Percentiles rank a stretch among this genome's conserved stretches.
These are phyloP conservation scores for Philotrypesis tridentata DNA, from an alignment of 1,140 invertebrate genomes.

Conservation along the genomic window DNA sequence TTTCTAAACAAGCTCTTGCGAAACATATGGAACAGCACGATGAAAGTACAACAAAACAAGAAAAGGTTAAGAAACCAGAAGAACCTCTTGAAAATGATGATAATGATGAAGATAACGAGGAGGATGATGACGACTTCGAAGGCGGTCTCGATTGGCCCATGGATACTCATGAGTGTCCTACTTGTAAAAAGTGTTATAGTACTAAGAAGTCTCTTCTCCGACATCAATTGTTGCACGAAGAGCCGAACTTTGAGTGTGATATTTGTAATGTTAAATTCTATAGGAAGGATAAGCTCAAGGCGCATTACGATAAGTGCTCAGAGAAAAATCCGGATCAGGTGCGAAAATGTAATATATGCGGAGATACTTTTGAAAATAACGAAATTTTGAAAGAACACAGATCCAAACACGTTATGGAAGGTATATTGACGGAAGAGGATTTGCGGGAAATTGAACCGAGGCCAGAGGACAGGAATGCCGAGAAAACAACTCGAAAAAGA, in stretches of 20 bases:
- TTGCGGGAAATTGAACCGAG: constrained; percentile 67
- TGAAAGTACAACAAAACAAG: constrained; percentile 51
- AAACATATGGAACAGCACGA: constrained; percentile 69
- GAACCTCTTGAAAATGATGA: constrained; percentile 47
- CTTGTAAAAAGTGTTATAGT: constrained; percentile 71
- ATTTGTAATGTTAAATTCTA: constrained; percentile 73
- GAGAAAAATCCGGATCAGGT: constrained; percentile 73
- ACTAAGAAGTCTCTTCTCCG: constrained; percentile 71
- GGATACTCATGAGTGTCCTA: constrained; percentile 69
- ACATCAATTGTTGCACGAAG: constrained; percentile 70
- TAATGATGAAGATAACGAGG: constrained; percentile 57
- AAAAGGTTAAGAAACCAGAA: constrained; percentile 38
- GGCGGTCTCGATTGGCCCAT: constrained; percentile 70
- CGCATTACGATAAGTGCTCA: constrained; percentile 72
- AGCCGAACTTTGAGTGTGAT: constrained; percentile 72
- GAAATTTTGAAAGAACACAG: constrained; percentile 68
- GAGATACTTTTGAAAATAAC: constrained; percentile 71
- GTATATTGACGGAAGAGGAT: constrained; percentile 70
- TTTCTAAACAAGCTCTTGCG: constrained; percentile 64
- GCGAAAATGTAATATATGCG: constrained; percentile 71
- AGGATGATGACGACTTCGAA: constrained; percentile 67
- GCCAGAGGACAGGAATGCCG: constrained; percentile 62
- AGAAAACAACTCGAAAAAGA: constrained; percentile 66
- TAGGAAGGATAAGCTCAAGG: constrained; percentile 71
- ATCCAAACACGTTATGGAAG: constrained; percentile 69